Conservation (phyloP, 2,888 invertebrate species). For the Tuberolachnus salignus region DNA sequence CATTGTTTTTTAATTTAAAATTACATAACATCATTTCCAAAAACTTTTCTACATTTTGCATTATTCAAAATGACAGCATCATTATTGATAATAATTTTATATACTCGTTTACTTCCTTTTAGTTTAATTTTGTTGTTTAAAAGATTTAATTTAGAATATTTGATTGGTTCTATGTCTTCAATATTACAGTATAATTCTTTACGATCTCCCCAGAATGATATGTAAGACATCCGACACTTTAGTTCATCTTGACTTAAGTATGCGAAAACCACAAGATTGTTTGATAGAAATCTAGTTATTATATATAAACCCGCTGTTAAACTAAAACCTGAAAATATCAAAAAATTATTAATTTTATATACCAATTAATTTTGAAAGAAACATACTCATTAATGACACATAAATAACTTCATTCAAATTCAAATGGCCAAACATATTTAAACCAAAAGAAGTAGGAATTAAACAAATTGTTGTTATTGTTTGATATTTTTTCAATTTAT, state of each 20-base stretch:
- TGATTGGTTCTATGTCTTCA: slow-evolving; percentile 28
- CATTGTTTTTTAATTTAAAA: too few relatives aligned
- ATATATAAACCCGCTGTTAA: slow-evolving; percentile 30
- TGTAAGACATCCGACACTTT: slow-evolving; percentile 31
- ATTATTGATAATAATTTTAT: slow-evolving; percentile 25
- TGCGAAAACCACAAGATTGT: slow-evolving; percentile 32
- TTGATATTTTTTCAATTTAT: slow-evolving; percentile 32
- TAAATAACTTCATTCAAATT: slow-evolving; percentile 24
- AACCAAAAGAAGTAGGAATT: slow-evolving; percentile 7
- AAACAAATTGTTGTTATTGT: neutral
- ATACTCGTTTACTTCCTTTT: neutral
- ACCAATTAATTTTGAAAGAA: neutral
- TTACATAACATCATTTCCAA: slow-evolving; percentile 28
- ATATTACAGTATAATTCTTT: slow-evolving; percentile 31
- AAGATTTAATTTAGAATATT: slow-evolving; percentile 10
- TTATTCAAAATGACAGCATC: slow-evolving; percentile 22
- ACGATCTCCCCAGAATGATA: slow-evolving; percentile 47
- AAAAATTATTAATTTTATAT: neutral
- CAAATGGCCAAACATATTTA: slow-evolving; percentile 26
- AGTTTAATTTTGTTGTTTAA: slow-evolving; percentile 26
- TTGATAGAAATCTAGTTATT: neutral
- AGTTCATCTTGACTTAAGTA: slow-evolving; percentile 8
- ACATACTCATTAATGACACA: slow-evolving; percentile 23
- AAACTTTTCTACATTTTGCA: slow-evolving; percentile 28
- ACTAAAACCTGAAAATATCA: slow-evolving; percentile 28